Conservation (phyloP, 2,113 vertebrate genomes). For the Vireo altiloquus region DNA sequence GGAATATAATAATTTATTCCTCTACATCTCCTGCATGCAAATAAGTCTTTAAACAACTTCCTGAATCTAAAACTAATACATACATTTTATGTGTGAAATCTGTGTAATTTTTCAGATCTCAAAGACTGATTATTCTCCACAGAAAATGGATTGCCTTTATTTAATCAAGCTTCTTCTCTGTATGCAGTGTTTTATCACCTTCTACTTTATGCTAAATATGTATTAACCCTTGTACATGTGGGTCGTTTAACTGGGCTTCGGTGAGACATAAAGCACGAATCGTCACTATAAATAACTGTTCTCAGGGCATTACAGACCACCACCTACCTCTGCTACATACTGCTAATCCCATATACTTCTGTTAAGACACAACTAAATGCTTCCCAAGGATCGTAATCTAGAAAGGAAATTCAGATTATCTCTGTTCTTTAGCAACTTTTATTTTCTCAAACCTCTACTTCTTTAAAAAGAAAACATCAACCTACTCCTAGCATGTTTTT, state of each 20-base stretch:
- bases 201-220: neutral
- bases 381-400: neutral
- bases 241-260: neutral
- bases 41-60: neutral
- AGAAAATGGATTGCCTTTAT: neutral
- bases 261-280: neutral
- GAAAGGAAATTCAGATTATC: neutral
- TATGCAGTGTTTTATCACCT: neutral
- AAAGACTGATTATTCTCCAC: neutral
- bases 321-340: neutral
- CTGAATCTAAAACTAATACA: neutral
- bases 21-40: neutral
- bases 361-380: neutral
- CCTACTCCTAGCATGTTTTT: neutral
- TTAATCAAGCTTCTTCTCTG: neutral
- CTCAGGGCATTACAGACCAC: neutral
- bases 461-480: neutral
- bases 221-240: neutral
- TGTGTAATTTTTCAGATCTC: neutral
- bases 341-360: neutral
- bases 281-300: neutral
- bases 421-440: neutral
- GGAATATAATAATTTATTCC: neutral
- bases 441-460: neutral
- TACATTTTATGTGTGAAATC: neutral